A percentile compares a stretch with the other conserved stretches of the same genome.
phyloP scores from a whole-genome alignment of 2,797 vertebrate genomes.

The Lepus townsendii region DNA sequence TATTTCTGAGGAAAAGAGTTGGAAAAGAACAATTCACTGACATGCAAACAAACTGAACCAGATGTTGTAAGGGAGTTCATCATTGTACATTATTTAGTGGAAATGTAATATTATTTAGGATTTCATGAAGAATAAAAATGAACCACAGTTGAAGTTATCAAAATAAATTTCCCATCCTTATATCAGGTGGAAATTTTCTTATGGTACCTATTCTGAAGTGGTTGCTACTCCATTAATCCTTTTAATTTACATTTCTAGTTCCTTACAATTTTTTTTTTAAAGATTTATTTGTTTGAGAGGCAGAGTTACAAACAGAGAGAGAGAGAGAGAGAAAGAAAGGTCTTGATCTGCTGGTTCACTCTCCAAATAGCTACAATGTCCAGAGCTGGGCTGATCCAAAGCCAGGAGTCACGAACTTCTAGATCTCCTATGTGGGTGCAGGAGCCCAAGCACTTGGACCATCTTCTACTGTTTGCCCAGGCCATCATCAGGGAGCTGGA shows the following conservation, averaged over 20 bases:
- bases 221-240: background rate
- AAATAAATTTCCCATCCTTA: constrained; percentile 36
- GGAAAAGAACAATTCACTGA: background rate
- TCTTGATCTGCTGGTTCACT: too few relatives aligned
- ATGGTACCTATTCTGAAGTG: background rate
- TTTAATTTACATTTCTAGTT: background rate
- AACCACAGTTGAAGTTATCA: background rate
- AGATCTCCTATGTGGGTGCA: too few relatives aligned
- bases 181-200: constrained; percentile 11
- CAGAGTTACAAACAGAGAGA: too few relatives aligned
- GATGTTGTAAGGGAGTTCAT: background rate
- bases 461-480: too few relatives aligned
- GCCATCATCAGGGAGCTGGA: too few relatives aligned
- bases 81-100: background rate
- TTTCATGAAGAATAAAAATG: constrained; percentile 43
- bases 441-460: too few relatives aligned
- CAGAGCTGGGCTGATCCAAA: too few relatives aligned
- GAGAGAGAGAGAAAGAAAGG: too few relatives aligned
- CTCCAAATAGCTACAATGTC: too few relatives aligned
- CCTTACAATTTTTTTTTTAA: background rate
- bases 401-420: too few relatives aligned
- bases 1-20: background rate
- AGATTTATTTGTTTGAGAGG: too few relatives aligned
- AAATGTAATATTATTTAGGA: constrained; percentile 18
- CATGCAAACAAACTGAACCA: background rate